Conservation (phyloP, 2,113 vertebrate species). For the Dicrurus megarhynchus region DNA sequence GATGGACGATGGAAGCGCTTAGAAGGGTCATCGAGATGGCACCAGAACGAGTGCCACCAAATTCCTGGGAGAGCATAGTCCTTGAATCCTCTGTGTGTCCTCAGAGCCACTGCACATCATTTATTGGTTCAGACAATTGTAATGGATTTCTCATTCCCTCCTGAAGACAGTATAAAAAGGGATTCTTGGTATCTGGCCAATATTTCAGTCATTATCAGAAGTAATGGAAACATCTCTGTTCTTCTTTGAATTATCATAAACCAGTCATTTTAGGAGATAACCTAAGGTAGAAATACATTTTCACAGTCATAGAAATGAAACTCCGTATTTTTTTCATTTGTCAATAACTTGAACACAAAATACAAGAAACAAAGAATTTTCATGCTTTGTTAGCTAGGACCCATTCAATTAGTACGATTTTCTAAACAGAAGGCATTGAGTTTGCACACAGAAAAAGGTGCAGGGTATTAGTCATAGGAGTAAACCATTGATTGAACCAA, state of each 20-base stretch:
- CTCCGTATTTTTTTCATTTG: not conserved
- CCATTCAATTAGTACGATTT: not conserved
- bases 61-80: not conserved
- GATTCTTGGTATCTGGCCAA: not conserved
- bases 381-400: not conserved
- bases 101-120: not conserved
- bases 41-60: fast-evolving
- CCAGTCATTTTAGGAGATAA: not conserved
- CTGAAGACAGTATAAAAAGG: not conserved
- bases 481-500: not conserved
- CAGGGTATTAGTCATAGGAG: not conserved
- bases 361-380: not conserved
- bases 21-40: not conserved
- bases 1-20: not conserved
- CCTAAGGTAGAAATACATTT: not conserved
- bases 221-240: not conserved
- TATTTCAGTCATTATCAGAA: not conserved
- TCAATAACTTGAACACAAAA: not conserved
- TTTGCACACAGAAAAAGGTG: not conserved
- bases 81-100: not conserved
- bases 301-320: not conserved
- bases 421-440: not conserved
- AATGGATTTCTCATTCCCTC: not conserved
- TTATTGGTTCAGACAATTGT: not conserved
- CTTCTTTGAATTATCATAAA: not conserved